A percentile compares a stretch with the other conserved stretches of the same genome.
These are phyloP conservation scores for Charaxes varanes DNA, from an alignment of 1,140 invertebrate species.

Conservation along the genomic window DNA sequence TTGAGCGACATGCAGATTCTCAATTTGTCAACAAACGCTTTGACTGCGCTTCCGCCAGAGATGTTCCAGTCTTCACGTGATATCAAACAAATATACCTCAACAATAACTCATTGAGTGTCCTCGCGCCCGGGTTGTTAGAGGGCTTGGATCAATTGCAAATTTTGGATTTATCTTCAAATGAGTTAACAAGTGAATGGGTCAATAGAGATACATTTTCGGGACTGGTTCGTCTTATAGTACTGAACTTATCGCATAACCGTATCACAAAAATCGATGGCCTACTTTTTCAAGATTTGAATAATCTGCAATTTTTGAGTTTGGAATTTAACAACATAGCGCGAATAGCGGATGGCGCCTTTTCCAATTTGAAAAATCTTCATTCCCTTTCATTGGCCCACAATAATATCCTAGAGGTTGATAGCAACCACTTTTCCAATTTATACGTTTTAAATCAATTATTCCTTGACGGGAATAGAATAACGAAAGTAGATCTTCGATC, in stretches of 20 bases:
- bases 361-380: conserved; percentile 84
- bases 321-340: conserved; percentile 84
- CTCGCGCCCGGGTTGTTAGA: conserved; percentile 86
- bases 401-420: conserved; percentile 82
- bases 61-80: conserved; percentile 83
- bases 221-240: conserved; percentile 81
- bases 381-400: conserved; percentile 83
- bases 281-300: conserved; percentile 84
- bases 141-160: conserved; percentile 83
- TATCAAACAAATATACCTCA: conserved; percentile 83
- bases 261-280: conserved; percentile 81
- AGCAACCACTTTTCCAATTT: conserved; percentile 83
- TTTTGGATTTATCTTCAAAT: conserved; percentile 86
- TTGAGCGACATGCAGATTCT: conserved; percentile 80
- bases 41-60: conserved; percentile 85
- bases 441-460: conserved; percentile 83
- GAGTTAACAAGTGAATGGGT: conserved; percentile 86
- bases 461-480: conserved; percentile 85
- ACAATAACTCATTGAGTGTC: conserved; percentile 87
- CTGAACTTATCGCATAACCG: conserved; percentile 86
- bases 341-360: conserved; percentile 85
- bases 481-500: conserved; percentile 81
- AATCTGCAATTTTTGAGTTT: conserved; percentile 86
- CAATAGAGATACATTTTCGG: conserved; percentile 86
- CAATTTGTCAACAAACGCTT: conserved; percentile 85